Conservation (phyloP, 2,797 vertebrate genomes). For the Delichon dasypus region DNA sequence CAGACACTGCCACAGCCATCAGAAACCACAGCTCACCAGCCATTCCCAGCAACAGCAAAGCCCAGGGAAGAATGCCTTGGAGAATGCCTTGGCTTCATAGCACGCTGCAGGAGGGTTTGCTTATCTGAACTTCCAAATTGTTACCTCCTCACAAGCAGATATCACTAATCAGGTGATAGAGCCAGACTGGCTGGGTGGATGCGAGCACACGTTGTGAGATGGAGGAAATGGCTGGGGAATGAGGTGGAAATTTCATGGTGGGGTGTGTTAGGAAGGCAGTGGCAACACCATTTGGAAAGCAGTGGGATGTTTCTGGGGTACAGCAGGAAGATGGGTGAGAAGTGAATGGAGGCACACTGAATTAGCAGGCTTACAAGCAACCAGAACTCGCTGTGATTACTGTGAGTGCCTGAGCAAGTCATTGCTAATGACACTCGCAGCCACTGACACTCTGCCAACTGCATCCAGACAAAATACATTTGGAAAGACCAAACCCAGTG, state of each 20-base stretch:
- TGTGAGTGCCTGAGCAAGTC: not conserved
- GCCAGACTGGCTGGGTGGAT: not conserved
- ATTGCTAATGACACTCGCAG: not conserved
- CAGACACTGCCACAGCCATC: not conserved
- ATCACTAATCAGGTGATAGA: not conserved
- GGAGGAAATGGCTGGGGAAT: not conserved
- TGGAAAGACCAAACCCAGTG: not conserved
- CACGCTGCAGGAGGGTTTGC: not conserved
- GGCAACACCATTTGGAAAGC: not conserved
- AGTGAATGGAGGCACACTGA: not conserved
- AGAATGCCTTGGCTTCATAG: not conserved
- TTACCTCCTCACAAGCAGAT: not conserved
- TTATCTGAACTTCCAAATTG: constrained; percentile 5
- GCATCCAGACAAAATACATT: not conserved
- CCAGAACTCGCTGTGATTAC: not conserved
- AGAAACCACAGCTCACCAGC: not conserved
- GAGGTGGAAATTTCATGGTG: not conserved
- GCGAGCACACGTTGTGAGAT: rapidly evolving
- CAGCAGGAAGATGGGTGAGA: not conserved
- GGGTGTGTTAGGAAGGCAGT: not conserved
- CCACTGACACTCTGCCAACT: not conserved
- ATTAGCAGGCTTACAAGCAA: not conserved
- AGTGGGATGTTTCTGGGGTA: not conserved
- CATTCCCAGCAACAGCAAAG: not conserved
- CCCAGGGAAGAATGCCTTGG: not conserved